Evolutionary conservation across 2,888 invertebrate genomes (phyloP), one percentile per base, ranked within the genome.

Genomic region (Mythimna vitellina): DNA sequence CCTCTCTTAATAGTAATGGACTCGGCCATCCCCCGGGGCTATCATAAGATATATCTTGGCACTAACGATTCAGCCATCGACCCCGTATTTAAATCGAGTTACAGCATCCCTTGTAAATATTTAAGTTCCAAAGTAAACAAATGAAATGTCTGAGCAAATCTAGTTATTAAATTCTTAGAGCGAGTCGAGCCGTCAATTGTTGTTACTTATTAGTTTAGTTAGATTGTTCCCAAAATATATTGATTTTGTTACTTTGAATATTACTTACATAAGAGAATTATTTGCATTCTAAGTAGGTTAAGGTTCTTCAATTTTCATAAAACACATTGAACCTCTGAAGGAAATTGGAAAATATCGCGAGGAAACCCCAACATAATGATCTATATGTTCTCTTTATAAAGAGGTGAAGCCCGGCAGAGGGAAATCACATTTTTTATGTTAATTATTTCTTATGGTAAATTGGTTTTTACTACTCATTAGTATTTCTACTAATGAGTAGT

Each of bases 1-100:
- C 76, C 83, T 76, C 83, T 86, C 86, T 86, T 86, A 85, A 84
- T 81, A 79, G 84, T 79, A 82, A 86, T 82, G 86, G 81, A 81
- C 74, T 76, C 60, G 68, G 69, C 56, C 73, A 73, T 66, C 73
- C 71, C 78, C 70, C 46, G 65, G 32, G 70, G 71, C 76, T 76
- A 82, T 86, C 78, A 63, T 29, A 63, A 71, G 73, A 83, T 82
- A 73, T 76, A 83, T 84, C 81, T 85, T 71, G 73, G 70, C 73
- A 74, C 81, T 85, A 83, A 83, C 80, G 72, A 78, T 65, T 76
- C 56, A 53, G 68, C 67, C 73, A 58, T 70, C 82, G 66, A 73
- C 61, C 42, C 65, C 65, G 62, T 69, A 77, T 84, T 81, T 80
- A 76, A 84, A 83, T 68, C 66, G 73, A 68, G 80, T 73, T 74